Evolutionary conservation across 2,888 invertebrate genomes (phyloP).

Genomic region (Crepidodera aurea): DNA sequence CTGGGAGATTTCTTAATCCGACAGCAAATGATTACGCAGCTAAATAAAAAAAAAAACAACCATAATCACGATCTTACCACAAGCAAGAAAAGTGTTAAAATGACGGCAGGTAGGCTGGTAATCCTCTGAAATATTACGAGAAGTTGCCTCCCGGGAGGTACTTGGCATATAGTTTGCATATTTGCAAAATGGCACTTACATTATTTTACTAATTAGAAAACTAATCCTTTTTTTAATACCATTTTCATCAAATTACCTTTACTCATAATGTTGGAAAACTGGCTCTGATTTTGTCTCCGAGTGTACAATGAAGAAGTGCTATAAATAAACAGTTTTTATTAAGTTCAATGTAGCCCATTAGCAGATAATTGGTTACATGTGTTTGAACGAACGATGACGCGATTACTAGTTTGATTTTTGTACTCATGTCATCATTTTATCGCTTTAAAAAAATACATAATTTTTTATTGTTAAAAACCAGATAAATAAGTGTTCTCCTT

Average conservation of each 20-base stretch:
- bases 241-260: no score
- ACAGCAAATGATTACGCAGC: not conserved
- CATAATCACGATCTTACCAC: not conserved
- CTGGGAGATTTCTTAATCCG: constrained; percentile 1
- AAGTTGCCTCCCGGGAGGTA: not conserved
- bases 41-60: not conserved
- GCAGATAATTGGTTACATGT: constrained; percentile 27
- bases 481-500: no score
- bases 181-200: no score
- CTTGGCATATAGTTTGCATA: not conserved
- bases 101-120: not conserved
- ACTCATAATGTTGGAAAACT: no score
- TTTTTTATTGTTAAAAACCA: no score
- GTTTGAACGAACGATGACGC: constrained; percentile 4
- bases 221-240: no score
- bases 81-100: constrained; percentile 2
- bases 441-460: no score
- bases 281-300: not conserved
- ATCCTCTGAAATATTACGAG: not conserved
- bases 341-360: constrained; percentile 29
- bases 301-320: constrained; percentile 21
- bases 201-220: no score
- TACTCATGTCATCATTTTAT: no score
- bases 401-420: not conserved
- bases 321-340: constrained; percentile 31